Evolutionary conservation across 1,140 invertebrate species (phyloP).

Genomic region (Drusus annulatus): DNA sequence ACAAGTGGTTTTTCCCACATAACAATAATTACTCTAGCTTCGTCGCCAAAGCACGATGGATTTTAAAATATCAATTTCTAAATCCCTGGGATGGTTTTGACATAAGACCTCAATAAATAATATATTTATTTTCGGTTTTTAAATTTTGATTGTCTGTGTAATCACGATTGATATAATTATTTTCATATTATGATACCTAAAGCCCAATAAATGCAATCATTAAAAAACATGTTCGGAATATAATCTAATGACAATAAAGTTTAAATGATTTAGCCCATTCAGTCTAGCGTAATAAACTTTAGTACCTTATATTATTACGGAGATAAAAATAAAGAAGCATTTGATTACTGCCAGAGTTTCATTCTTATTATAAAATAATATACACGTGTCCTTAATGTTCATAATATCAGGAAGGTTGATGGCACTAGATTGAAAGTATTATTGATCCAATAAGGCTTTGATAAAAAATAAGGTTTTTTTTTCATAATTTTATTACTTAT

Average conservation of each 20-base stretch:
- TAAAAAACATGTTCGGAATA: slow-evolving; percentile 26
- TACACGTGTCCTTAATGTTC: not conserved
- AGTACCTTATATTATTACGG: slow-evolving; percentile 3
- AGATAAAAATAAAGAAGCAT: slow-evolving; percentile 38
- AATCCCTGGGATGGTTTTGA: no score
- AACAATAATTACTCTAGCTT: no score
- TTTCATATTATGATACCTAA: no score
- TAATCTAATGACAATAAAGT: slow-evolving; percentile 28
- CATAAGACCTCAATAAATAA: no score
- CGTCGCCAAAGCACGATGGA: no score
- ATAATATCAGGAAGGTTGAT: no score
- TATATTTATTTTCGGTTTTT: no score
- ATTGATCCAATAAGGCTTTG: slow-evolving; percentile 15
- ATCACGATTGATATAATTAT: no score
- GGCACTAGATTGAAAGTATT: no score
- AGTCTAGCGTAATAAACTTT: slow-evolving; percentile 14
- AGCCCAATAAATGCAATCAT: not conserved
- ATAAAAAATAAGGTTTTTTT: slow-evolving; percentile 5
- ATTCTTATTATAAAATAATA: not conserved
- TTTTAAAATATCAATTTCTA: no score
- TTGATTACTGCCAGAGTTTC: not conserved
- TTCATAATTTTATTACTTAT: not conserved
- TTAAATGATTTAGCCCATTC: slow-evolving; percentile 13
- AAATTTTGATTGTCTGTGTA: no score
- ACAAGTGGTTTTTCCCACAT: no score